phyloP scores from a whole-genome alignment of 2,113 vertebrate genomes.

The Corapipo altera region DNA sequence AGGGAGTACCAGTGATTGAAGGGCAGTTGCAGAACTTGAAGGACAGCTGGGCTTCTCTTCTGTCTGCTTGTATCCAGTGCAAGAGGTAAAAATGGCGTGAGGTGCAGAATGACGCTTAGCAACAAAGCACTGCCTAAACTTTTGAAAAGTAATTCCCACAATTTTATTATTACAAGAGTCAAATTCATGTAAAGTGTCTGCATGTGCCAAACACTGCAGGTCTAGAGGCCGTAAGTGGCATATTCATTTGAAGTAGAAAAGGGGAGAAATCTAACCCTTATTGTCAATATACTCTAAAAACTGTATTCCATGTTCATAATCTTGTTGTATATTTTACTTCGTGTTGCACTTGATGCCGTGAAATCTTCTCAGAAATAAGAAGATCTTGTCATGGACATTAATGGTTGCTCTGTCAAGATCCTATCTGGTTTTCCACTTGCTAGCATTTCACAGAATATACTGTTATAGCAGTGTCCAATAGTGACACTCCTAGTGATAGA shows the following conservation, averaged over 20 bases:
- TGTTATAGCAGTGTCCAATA: neutral
- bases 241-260: neutral
- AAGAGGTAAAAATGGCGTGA: conserved; percentile 83
- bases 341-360: neutral
- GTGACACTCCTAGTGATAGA: neutral
- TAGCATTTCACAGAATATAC: neutral
- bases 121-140: neutral
- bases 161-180: neutral
- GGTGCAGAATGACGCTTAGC: neutral
- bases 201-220: neutral
- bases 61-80: conserved; percentile 89
- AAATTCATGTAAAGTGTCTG: neutral
- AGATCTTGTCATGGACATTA: neutral
- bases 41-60: conserved; percentile 88
- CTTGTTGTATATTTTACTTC: neutral
- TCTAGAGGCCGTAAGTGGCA: neutral
- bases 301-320: neutral
- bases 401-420: neutral
- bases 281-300: neutral
- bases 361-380: neutral
- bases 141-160: neutral
- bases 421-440: neutral
- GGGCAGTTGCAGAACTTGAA: conserved; percentile 89
- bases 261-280: neutral
- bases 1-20: conserved; percentile 86